These are phyloP conservation scores for Aphelenchoides avenae DNA, from an alignment of 1,140 invertebrate species.

Conservation along the genomic window DNA sequence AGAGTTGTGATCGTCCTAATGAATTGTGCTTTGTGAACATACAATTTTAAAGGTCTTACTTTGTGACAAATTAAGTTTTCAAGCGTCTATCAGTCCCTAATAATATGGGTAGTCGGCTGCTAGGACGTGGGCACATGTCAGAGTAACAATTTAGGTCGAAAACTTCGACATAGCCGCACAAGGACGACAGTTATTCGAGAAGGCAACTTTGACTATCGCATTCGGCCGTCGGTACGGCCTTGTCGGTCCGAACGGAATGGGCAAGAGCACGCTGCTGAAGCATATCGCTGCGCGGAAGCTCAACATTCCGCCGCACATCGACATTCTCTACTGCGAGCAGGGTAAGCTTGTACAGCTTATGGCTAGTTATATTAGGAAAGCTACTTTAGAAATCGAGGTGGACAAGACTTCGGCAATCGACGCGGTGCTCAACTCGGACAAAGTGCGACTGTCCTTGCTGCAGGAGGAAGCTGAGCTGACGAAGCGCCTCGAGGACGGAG, in stretches of 20 bases:
- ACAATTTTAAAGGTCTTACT: no score
- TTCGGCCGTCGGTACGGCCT: conserved; percentile 89
- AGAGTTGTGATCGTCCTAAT: no score
- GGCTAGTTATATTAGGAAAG: conserved; percentile 71
- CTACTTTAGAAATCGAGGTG: conserved; percentile 69
- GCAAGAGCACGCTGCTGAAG: conserved; percentile 93
- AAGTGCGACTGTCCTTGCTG: conserved; percentile 75
- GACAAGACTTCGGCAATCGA: conserved; percentile 85
- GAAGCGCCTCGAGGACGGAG: conserved; percentile 66
- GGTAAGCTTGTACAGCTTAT: conserved; percentile 7
- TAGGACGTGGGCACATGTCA: conserved; percentile 1
- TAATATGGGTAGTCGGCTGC: not conserved
- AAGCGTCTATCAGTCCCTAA: not conserved
- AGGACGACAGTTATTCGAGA: conserved; percentile 94
- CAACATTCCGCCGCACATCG: conserved; percentile 89
- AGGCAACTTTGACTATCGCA: conserved; percentile 88
- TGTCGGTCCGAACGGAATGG: conserved; percentile 95
- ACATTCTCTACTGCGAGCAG: conserved; percentile 92
- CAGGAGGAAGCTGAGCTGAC: conserved; percentile 77
- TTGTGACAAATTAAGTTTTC: conserved; percentile 61
- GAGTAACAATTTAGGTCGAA: conserved; percentile 66
- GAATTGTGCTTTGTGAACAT: no score
- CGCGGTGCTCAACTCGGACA: conserved; percentile 69
- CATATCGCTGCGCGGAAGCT: conserved; percentile 74
- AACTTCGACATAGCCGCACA: conserved; percentile 96